Evolutionary conservation across 2,113 vertebrate species (phyloP).

Genomic region (Astur gentilis): DNA sequence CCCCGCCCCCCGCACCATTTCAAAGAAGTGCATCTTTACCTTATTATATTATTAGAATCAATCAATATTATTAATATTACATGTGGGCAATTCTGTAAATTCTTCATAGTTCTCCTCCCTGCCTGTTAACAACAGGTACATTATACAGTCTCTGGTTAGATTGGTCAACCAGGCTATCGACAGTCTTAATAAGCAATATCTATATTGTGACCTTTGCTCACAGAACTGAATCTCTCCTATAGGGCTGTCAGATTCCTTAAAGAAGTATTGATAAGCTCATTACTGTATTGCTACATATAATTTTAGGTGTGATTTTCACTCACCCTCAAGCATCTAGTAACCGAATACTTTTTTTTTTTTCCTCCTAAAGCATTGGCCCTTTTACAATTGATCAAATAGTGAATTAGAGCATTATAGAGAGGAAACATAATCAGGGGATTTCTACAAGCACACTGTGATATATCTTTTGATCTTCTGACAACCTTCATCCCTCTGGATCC

Average conservation of each 20-base stretch:
- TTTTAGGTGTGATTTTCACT: conserved; percentile 62
- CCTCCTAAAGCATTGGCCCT: conserved; percentile 26
- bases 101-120: conserved; percentile 45
- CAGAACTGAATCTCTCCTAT: conserved; percentile 64
- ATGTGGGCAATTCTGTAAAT: conserved; percentile 65
- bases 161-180: conserved; percentile 73
- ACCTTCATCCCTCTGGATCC: conserved; percentile 72
- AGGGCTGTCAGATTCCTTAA: conserved; percentile 69
- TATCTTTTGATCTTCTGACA: conserved; percentile 77
- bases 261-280: conserved; percentile 74
- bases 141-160: conserved; percentile 69
- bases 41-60: conserved; percentile 72
- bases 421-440: conserved; percentile 69
- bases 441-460: conserved; percentile 73
- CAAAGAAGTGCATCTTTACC: conserved; percentile 31
- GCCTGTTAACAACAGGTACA: conserved; percentile 53
- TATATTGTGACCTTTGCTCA: conserved; percentile 71
- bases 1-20: neutral
- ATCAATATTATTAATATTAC: conserved; percentile 79
- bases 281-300: conserved; percentile 63
- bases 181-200: conserved; percentile 76
- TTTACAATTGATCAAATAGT: conserved; percentile 75
- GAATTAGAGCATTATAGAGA: conserved; percentile 73
- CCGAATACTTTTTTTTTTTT: neutral
- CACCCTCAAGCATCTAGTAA: conserved; percentile 56